phyloP scores from a whole-genome alignment of 2,888 invertebrate genomes.

The Yponomeuta cagnagella region DNA sequence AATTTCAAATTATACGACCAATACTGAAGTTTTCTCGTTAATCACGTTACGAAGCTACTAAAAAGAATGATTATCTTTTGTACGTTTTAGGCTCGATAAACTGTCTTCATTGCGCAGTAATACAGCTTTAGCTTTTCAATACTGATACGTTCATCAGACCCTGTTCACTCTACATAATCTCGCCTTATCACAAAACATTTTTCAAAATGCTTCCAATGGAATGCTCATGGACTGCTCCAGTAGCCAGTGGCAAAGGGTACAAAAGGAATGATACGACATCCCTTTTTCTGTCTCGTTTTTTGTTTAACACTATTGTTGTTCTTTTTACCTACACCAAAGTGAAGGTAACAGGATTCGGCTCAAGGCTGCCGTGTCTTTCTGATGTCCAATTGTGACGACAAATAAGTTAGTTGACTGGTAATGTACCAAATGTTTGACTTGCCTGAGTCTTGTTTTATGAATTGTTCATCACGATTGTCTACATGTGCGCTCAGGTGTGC shows the following conservation, averaged over 20 bases:
- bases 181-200: neutral
- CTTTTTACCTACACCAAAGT: conserved; percentile 8
- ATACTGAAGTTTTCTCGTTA: neutral
- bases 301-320: conserved; percentile 7
- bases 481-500: too few species aligned
- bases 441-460: neutral
- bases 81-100: neutral
- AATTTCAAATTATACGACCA: neutral
- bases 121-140: neutral
- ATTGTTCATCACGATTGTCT: neutral
- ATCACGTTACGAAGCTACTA: neutral
- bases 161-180: neutral
- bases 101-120: neutral
- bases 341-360: conserved; percentile 4
- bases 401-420: neutral
- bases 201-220: neutral
- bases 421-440: neutral
- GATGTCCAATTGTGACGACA: neutral
- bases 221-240: neutral
- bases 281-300: conserved; percentile 7
- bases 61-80: neutral
- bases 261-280: conserved; percentile 7
- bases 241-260: conserved; percentile 11
- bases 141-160: neutral
- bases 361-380: conserved; percentile 1